Percentiles rank a stretch among this genome's conserved stretches.
Conservation (phyloP, 2,113 vertebrate genomes). For the Phylloscopus trochiloides region DNA sequence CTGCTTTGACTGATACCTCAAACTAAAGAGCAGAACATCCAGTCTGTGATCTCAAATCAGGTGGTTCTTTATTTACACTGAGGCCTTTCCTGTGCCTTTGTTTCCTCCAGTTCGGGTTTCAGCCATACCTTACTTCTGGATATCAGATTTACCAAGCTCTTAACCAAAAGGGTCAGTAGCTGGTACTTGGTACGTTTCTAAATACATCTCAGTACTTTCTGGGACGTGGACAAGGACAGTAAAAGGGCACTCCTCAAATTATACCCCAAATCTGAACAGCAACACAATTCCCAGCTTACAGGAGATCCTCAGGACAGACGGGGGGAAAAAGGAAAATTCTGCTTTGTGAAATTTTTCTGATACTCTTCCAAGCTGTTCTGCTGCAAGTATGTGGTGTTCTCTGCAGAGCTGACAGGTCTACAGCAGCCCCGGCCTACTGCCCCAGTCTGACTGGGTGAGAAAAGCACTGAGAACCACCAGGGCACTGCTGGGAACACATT, state of each 20-base stretch:
- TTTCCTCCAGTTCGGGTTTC: background rate
- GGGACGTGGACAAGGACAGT: background rate
- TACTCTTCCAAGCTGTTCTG: background rate
- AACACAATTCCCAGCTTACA: background rate
- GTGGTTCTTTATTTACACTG: background rate
- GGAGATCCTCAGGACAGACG: background rate
- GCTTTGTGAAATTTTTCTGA: background rate
- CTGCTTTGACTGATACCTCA: background rate
- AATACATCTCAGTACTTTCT: background rate
- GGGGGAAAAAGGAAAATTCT: background rate
- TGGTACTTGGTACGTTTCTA: background rate
- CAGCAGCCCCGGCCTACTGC: background rate
- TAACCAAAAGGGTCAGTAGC: background rate
- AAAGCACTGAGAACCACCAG: background rate
- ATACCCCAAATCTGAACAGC: background rate
- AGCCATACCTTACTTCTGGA: fast-evolving
- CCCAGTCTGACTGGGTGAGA: background rate
- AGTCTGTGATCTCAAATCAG: background rate
- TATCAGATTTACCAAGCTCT: background rate
- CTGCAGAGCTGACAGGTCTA: background rate
- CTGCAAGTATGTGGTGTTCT: background rate
- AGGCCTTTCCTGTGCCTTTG: background rate
- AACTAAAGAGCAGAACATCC: background rate
- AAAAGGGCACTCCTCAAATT: background rate
- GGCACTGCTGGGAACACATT: background rate